A percentile compares a stretch with the other conserved stretches of the same genome.
Conservation (phyloP, 1,140 invertebrate species). For the Drosophila kepulauana region DNA sequence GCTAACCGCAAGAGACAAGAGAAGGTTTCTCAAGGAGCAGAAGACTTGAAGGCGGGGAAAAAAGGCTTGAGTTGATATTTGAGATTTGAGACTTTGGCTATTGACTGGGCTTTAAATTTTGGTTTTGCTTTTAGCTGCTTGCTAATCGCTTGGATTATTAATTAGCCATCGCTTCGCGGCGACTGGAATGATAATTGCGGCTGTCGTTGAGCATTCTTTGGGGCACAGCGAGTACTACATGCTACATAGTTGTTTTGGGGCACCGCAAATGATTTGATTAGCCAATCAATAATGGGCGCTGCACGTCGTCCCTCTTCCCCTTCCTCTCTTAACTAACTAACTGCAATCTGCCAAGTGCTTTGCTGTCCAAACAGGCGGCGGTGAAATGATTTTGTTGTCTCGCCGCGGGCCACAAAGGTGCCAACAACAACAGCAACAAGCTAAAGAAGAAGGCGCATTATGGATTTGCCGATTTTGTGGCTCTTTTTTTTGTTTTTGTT, state of each 20-base stretch:
- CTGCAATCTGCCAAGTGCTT: slow-evolving; percentile 16
- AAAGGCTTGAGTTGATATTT: neutral
- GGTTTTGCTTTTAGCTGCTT: slow-evolving; percentile 21
- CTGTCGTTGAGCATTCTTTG: slow-evolving; percentile 60
- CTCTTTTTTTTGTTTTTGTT: slow-evolving; percentile 3
- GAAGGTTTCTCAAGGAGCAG: neutral
- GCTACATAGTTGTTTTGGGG: slow-evolving; percentile 28
- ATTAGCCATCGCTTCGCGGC: slow-evolving; percentile 69
- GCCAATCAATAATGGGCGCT: slow-evolving; percentile 79
- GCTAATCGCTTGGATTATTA: slow-evolving; percentile 82
- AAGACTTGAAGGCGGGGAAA: neutral
- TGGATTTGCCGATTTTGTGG: slow-evolving; percentile 66
- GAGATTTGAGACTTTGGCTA: slow-evolving; percentile 18
- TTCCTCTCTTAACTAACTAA: neutral
- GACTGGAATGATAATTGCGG: slow-evolving; percentile 81
- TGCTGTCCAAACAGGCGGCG: slow-evolving; percentile 69
- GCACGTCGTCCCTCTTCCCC: neutral
- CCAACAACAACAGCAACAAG: slow-evolving; percentile 64
- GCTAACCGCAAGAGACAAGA: slow-evolving; percentile 33
- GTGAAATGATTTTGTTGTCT: slow-evolving; percentile 85
- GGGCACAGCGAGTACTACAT: neutral
- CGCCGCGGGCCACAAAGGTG: slow-evolving; percentile 81
- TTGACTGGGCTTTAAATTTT: slow-evolving; percentile 17
- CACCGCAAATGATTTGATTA: slow-evolving; percentile 78
- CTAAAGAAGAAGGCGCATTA: slow-evolving; percentile 52